Evolutionary conservation across 2,113 vertebrate species (phyloP), one percentile per base, ranked within the genome.

Genomic region (Benitochromis conjunctus): DNA sequence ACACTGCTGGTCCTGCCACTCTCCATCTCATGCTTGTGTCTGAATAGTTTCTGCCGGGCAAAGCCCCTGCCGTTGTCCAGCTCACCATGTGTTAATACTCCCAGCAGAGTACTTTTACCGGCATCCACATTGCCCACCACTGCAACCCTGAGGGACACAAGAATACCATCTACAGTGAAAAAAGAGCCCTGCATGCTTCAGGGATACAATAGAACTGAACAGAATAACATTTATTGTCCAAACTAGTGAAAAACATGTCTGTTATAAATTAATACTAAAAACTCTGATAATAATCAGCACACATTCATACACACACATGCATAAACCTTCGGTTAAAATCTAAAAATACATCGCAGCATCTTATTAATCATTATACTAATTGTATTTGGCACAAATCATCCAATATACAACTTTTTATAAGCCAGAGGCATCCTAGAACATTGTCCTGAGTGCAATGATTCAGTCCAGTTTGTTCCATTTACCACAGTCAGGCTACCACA

Each of bases 101-200:
- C 99, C 71, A 99, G 95, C 54, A 99, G 96, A 0, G 98, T 99
- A 86, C 98, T 99, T 92, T 99, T 99, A 26, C 98, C 99, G 0
- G 99, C 98, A 3, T 99, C 99, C 95, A 99, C 99, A 1, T 99
- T 99, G 88, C 98, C 99, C 84, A 99, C 99, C 12, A 99, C 99
- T 3, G 99, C 98, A 82, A 99, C 99, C 95, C 98, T 99, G 93
- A 6, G 9, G 41, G 81, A 74, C 3, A 86, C 2, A 74, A 58
- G 21, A 18, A 13, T 2, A 48, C 16, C 24, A 80, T 36, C 6
- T 10, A 7, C 31, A 46, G 29, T 41, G 46, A 56, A 54, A 12
- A 46, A 6, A 53, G 71, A 36, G 34, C 69, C 69, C 9, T 1
- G 16, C 26, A 51, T 74, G 51, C 24, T 83, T 69, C 14, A 60